Evolutionary conservation across 2,113 vertebrate species (phyloP), one percentile per base, ranked within the genome.

Genomic region (Silurus glanis): DNA sequence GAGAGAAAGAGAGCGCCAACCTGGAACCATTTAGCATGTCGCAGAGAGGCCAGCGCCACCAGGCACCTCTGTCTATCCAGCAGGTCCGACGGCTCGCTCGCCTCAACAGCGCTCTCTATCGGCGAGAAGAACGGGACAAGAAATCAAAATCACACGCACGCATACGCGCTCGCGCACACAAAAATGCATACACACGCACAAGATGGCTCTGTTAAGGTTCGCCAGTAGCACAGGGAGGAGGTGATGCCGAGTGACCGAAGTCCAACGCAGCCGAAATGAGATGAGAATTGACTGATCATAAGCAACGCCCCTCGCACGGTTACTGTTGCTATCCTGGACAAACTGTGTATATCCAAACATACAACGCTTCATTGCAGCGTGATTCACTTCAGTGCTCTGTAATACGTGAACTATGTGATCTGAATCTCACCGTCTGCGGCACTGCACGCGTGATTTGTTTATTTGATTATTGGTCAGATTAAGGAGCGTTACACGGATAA

Each of bases 1-100:
- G 94, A 96, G 93, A 97, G 95, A 94, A 96, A 97, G 94, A 95
- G 96, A 97, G 93, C 94, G 97, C 98, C 96, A 97, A 99, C 98
- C 98, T 99, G 98, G 96, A 99, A 99, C 98, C 98, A 99, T 96
- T 99, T 99, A 96, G 98, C 97, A 97, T 99, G 98, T 96, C 98
- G 97, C 94, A 99, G 98, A 95, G 98, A 98, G 95, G 98, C 98
- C 98, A 99, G 97, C 96, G 98, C 98, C 91, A 97, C 96, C 94
- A 99, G 97, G 96, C 98, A 99, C 96, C 97, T 98, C 96, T 98
- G 97, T 97, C 97, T 98, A 97, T 99, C 97, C 97, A 99, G 93
- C 96, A 98, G 96, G 96, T 99, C 97, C 94, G 96, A 95, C 95
- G 97, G 95, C 94, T 98, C 97, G 96, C 95, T 97, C 94, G 97